Conservation (phyloP, 2,888 invertebrate genomes). For the Mythimna albipuncta region DNA sequence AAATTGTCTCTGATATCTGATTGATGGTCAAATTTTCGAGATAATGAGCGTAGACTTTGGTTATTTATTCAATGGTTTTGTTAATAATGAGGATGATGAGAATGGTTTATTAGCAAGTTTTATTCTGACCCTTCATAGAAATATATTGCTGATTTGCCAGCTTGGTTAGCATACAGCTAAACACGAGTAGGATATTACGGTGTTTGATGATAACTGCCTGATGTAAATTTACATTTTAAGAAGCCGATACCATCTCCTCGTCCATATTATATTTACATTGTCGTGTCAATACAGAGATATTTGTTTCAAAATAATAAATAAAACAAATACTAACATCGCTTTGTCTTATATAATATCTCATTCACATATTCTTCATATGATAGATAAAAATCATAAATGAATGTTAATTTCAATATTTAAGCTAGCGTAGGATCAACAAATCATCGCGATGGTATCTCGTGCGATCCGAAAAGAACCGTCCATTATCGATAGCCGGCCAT, state of each 20-base stretch:
- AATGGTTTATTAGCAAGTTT: not conserved
- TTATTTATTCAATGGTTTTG: conserved; percentile 12
- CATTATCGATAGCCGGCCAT: conserved; percentile 76
- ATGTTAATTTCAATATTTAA: conserved; percentile 90
- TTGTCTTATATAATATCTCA: conserved; percentile 63
- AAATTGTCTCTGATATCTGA: conserved; percentile 24
- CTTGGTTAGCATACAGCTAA: not conserved
- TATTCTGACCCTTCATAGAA: not conserved
- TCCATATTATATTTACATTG: not conserved
- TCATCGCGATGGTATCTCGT: conserved; percentile 88
- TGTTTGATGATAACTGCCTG: too few relatives aligned
- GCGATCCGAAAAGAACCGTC: conserved; percentile 85
- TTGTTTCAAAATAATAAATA: conserved; percentile 47
- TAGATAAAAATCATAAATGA: conserved; percentile 87
- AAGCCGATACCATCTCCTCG: not conserved
- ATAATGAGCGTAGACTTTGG: conserved; percentile 15
- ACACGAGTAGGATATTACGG: not conserved
- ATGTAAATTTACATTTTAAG: too few relatives aligned
- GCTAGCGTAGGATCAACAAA: conserved; percentile 87
- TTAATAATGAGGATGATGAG: conserved; percentile 12
- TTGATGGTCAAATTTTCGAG: conserved; percentile 19
- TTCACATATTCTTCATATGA: conserved; percentile 63
- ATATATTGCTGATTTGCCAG: conserved; percentile 8
- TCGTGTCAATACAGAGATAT: conserved; percentile 2
- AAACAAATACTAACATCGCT: conserved; percentile 49